These are phyloP conservation scores for Ceriagrion tenellum DNA, from an alignment of 2,888 invertebrate species.

Conservation along the genomic window DNA sequence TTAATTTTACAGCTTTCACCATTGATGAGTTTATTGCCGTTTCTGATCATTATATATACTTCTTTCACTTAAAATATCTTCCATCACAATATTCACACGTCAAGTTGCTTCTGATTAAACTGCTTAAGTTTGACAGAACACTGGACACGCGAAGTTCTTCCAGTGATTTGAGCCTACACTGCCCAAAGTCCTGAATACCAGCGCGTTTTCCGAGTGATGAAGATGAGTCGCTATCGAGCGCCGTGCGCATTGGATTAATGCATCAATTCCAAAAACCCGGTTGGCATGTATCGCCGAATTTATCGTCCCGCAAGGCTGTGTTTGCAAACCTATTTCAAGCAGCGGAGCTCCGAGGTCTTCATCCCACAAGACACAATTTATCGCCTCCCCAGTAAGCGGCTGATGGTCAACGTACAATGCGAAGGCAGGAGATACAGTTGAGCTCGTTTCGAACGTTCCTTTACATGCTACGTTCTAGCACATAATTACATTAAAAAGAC, in stretches of 20 bases:
- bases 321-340: slow-evolving; percentile 18
- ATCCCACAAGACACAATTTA: slow-evolving; percentile 6
- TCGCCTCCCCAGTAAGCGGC: background rate
- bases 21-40: too few relatives aligned
- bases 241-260: background rate
- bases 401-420: too few relatives aligned
- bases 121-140: background rate
- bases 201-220: background rate
- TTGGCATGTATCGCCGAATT: background rate
- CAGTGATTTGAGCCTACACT: too few relatives aligned
- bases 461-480: too few relatives aligned
- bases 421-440: too few relatives aligned
- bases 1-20: too few relatives aligned
- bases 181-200: background rate
- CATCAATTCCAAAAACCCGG: background rate
- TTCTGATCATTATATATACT: too few relatives aligned
- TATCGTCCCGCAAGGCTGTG: background rate
- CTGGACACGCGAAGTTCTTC: background rate
- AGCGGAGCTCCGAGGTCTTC: background rate
- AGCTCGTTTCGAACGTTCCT: too few relatives aligned
- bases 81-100: too few relatives aligned
- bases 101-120: too few relatives aligned
- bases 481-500: too few relatives aligned
- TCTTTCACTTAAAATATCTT: too few relatives aligned
- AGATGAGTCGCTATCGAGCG: slow-evolving; percentile 2